Evolutionary conservation across 1,140 invertebrate genomes (phyloP).

Genomic region (Triops cancriformis): DNA sequence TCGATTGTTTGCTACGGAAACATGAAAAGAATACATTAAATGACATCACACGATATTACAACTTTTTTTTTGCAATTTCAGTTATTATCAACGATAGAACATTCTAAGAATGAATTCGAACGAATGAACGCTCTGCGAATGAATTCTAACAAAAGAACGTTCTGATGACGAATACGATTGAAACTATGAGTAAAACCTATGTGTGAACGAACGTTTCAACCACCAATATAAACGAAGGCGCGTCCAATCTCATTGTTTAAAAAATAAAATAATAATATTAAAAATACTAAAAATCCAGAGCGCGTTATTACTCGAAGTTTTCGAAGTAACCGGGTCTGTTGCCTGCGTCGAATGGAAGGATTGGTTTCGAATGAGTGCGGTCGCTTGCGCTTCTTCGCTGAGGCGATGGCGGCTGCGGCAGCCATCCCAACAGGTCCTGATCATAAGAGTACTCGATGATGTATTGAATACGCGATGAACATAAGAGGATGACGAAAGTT

Average conservation of each 20-base stretch:
- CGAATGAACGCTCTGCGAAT: slow-evolving; percentile 29
- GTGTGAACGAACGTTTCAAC: too few species aligned
- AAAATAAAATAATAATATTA: slow-evolving; percentile 29
- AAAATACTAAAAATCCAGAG: slow-evolving; percentile 24
- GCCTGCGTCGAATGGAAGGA: slow-evolving; percentile 89
- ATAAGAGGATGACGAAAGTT: slow-evolving; percentile 43
- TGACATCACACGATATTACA: too few species aligned
- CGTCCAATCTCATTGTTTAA: too few species aligned
- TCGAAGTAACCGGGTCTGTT: slow-evolving; percentile 84
- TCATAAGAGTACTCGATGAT: slow-evolving; percentile 6
- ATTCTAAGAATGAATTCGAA: slow-evolving; percentile 17
- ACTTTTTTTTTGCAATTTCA: too few species aligned
- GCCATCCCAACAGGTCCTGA: slow-evolving; percentile 91
- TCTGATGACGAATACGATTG: too few species aligned
- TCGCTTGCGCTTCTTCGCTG: slow-evolving; percentile 87
- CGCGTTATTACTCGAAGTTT: slow-evolving; percentile 61
- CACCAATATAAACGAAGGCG: too few species aligned
- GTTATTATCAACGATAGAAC: too few species aligned
- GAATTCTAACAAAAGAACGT: not conserved
- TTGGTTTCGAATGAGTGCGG: slow-evolving; percentile 97
- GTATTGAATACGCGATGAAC: slow-evolving; percentile 27
- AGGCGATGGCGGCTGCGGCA: slow-evolving; percentile 91
- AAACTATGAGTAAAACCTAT: too few species aligned
- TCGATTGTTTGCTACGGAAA: slow-evolving; percentile 81
- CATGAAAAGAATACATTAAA: not conserved